Percentiles rank a stretch among this genome's conserved stretches.
Conservation (phyloP, 1,140 invertebrate species). For the Octopus bimaculoides region DNA sequence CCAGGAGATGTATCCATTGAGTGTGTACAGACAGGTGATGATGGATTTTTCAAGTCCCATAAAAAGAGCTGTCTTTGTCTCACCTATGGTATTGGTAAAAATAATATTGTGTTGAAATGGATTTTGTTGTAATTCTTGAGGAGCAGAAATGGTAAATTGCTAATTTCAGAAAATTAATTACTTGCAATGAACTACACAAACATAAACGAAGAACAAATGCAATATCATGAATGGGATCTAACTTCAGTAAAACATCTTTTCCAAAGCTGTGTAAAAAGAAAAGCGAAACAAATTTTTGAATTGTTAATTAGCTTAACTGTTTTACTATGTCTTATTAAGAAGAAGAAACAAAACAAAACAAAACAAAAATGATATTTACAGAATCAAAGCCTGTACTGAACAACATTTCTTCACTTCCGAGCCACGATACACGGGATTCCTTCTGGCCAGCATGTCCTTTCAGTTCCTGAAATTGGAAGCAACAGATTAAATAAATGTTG, state of each 20-base stretch:
- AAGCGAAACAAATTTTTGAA: too few species aligned
- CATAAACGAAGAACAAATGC: too few species aligned
- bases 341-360: background rate
- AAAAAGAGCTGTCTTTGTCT: slow-evolving; percentile 82
- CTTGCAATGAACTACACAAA: too few species aligned
- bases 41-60: slow-evolving; percentile 80
- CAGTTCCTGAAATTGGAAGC: slow-evolving; percentile 32
- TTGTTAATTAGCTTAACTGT: too few species aligned
- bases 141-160: too few species aligned
- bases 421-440: slow-evolving; percentile 85
- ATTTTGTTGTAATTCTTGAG: too few species aligned
- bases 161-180: too few species aligned
- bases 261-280: too few species aligned
- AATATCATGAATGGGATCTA: too few species aligned
- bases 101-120: too few species aligned
- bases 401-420: slow-evolving; percentile 77
- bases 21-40: slow-evolving; percentile 73
- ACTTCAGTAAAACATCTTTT: too few species aligned
- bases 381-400: slow-evolving; percentile 73
- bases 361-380: slow-evolving; percentile 47
- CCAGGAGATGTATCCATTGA: slow-evolving; percentile 87
- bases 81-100: slow-evolving; percentile 53
- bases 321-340: background rate
- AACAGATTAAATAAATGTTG: slow-evolving; percentile 10
- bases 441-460: slow-evolving; percentile 67